Evolutionary conservation across 2,113 vertebrate genomes (phyloP).

Genomic region (Phaethon lepturus): DNA sequence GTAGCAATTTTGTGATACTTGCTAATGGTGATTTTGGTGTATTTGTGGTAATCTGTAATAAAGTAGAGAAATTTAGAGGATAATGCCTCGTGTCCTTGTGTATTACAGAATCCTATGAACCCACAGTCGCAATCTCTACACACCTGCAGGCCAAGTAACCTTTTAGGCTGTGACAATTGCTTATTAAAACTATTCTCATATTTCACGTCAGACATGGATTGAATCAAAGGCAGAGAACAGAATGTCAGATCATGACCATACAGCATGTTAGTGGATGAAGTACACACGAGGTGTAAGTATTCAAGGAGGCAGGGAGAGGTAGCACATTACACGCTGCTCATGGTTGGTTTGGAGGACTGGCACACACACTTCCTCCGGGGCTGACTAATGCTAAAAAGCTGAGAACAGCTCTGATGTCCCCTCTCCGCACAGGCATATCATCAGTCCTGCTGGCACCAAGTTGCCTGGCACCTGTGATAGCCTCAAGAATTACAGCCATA

Average conservation of each 20-base stretch:
- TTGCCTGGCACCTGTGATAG: not conserved
- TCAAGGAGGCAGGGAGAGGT: not conserved
- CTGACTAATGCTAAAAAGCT: not conserved
- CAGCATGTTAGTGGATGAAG: not conserved
- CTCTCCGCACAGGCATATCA: not conserved
- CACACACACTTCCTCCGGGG: not conserved
- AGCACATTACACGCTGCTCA: not conserved
- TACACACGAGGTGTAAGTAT: not conserved
- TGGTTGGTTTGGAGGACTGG: not conserved
- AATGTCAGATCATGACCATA: not conserved
- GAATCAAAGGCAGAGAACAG: not conserved
- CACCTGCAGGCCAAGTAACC: not conserved
- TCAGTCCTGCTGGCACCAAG: not conserved
- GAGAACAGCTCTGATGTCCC: not conserved
- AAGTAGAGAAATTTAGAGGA: not conserved
- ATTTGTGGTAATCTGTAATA: not conserved
- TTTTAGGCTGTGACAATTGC: not conserved
- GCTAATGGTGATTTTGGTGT: not conserved
- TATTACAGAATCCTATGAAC: not conserved
- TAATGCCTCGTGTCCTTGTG: not conserved
- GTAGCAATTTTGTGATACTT: not conserved
- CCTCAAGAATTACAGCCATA: not conserved
- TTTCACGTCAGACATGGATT: not conserved
- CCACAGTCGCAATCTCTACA: accelerated
- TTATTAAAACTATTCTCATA: not conserved